Percentiles rank a stretch among this genome's conserved stretches.
phyloP scores from a whole-genome alignment of 2,888 invertebrate genomes.

The Sphaerophoria taeniata region DNA sequence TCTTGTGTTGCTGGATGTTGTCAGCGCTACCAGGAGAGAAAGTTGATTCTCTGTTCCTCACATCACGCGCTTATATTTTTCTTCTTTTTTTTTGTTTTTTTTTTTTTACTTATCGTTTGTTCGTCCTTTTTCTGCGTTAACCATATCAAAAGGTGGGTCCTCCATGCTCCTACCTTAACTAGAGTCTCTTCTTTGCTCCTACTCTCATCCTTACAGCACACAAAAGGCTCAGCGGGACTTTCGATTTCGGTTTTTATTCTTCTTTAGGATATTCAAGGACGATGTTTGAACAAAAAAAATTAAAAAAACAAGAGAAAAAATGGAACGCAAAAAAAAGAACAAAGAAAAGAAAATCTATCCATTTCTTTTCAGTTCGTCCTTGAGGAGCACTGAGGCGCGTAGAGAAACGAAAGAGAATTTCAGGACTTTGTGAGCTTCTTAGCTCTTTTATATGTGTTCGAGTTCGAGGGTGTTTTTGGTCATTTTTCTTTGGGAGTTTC shows the following conservation, averaged over 20 bases:
- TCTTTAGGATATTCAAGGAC: constrained; percentile 65
- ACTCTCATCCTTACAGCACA: constrained; percentile 2
- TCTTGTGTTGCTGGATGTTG: constrained; percentile 46
- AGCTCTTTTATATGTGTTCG: constrained; percentile 27
- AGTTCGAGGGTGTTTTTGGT: constrained; percentile 6
- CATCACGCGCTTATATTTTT: constrained; percentile 60
- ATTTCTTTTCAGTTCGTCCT: constrained; percentile 62
- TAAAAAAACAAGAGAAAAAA: constrained; percentile 15
- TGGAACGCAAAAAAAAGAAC: constrained; percentile 29
- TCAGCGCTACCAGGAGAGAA: constrained; percentile 70
- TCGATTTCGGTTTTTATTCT: constrained; percentile 68
- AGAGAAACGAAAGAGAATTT: constrained; percentile 43
- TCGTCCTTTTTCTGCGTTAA: constrained; percentile 44
- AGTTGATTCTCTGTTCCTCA: constrained; percentile 67
- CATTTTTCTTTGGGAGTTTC: constrained; percentile 19
- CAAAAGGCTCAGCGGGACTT: constrained; percentile 70
- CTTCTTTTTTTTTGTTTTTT: constrained; percentile 37
- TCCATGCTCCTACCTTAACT: neutral
- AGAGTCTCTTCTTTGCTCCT: constrained; percentile 36
- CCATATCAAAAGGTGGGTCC: constrained; percentile 48
- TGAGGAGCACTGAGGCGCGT: constrained; percentile 46
- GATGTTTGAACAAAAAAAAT: constrained; percentile 48
- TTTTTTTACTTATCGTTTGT: constrained; percentile 11
- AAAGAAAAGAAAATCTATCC: constrained; percentile 63
- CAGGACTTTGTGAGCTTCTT: constrained; percentile 58